A percentile compares a stretch with the other conserved stretches of the same genome.
Evolutionary conservation across 2,797 vertebrate species (phyloP).

Genomic region (Mycteria americana): DNA sequence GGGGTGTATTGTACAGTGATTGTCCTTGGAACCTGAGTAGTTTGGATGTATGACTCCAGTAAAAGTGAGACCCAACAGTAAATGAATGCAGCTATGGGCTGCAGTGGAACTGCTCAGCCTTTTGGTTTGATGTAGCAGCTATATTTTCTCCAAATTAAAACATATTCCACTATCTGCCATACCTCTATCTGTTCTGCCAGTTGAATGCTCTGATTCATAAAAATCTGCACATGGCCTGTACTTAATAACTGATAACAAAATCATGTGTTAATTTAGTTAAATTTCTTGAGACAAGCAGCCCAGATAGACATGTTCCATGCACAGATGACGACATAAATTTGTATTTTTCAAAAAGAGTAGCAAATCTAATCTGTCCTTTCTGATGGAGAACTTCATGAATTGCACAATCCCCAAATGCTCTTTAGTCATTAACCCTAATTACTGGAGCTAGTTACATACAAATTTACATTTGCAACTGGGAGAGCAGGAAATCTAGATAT

Average conservation of each 20-base stretch:
- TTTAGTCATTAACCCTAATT: constrained; percentile 35
- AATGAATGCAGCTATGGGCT: not conserved
- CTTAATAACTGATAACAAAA: not conserved
- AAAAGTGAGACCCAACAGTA: not conserved
- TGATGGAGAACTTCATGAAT: not conserved
- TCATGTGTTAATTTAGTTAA: not conserved
- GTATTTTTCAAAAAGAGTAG: not conserved
- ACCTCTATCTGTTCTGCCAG: not conserved
- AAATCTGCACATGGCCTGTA: not conserved
- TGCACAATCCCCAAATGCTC: not conserved
- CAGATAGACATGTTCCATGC: not conserved
- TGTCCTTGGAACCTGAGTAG: not conserved
- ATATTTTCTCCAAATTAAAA: not conserved
- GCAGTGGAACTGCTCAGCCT: not conserved
- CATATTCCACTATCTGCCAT: not conserved
- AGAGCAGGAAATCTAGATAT: not conserved
- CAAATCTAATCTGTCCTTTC: not conserved
- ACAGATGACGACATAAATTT: not conserved
- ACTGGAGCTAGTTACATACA: not conserved
- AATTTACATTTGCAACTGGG: not conserved
- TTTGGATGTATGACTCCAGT: not conserved
- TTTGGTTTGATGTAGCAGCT: not conserved
- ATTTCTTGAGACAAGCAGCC: not conserved
- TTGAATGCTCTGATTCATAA: not conserved
- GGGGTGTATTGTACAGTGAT: not conserved